These are phyloP conservation scores for Cylloceria caligata DNA, from an alignment of 2,888 invertebrate species.

Conservation along the genomic window DNA sequence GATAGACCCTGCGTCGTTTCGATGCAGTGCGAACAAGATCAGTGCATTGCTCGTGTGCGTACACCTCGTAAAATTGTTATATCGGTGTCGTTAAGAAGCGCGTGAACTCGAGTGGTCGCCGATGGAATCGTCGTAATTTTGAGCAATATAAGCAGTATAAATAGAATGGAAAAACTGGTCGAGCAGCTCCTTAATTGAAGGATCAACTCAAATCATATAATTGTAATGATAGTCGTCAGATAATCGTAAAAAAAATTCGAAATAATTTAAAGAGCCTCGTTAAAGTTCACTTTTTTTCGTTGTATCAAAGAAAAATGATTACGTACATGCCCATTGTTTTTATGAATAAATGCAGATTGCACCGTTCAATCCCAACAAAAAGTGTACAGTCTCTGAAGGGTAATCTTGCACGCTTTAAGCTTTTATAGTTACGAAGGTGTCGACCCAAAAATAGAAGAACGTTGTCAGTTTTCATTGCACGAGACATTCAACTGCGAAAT, in stretches of 20 bases:
- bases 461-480: not conserved
- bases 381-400: too few relatives aligned
- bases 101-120: constrained; percentile 21
- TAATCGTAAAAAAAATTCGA: too few relatives aligned
- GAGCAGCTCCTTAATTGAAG: too few relatives aligned
- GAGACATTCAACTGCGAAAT: too few relatives aligned
- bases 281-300: too few relatives aligned
- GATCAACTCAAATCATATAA: too few relatives aligned
- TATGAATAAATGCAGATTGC: too few relatives aligned
- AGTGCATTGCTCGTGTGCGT: not conserved
- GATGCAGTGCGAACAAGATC: not conserved
- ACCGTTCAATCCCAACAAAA: not conserved
- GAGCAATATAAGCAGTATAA: constrained; percentile 27
- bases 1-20: not conserved
- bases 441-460: not conserved
- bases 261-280: too few relatives aligned
- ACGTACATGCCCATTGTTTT: too few relatives aligned
- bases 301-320: too few relatives aligned
- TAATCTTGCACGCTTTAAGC: not conserved
- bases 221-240: not conserved
- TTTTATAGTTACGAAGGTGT: not conserved
- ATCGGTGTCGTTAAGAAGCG: constrained; percentile 53
- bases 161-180: not conserved
- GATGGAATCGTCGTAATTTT: not conserved
- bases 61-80: constrained; percentile 46